Conservation (phyloP, 2,113 vertebrate genomes). For the Enhydra lutris region DNA sequence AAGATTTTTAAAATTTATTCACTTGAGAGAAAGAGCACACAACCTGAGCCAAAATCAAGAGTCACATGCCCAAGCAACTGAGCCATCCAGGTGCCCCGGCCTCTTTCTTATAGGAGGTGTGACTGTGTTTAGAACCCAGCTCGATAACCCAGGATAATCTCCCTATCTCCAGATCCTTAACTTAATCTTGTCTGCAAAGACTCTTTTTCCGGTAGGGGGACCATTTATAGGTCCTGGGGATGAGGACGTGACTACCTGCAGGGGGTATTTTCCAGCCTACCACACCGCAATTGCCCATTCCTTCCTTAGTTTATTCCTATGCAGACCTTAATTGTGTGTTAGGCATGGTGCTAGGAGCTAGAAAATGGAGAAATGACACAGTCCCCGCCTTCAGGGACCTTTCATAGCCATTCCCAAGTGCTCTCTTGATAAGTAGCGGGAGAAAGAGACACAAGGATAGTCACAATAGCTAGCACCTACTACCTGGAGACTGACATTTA, state of each 20-base stretch:
- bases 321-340: not conserved
- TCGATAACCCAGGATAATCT: not conserved
- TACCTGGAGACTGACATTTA: not conserved
- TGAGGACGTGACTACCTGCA: not conserved
- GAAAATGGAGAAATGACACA: not conserved
- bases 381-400: not conserved
- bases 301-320: not conserved
- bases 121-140: not conserved
- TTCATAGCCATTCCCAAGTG: not conserved
- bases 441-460: not conserved
- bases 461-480: not conserved
- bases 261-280: not conserved
- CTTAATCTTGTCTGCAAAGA: not conserved
- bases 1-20: not conserved
- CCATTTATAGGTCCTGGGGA: not conserved
- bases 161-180: not conserved
- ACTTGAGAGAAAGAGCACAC: not conserved
- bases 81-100: not conserved
- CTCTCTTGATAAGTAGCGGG: not conserved
- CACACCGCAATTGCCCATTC: not conserved
- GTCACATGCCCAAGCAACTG: not conserved
- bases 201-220: not conserved
- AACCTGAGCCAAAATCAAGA: not conserved
- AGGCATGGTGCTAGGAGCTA: not conserved
- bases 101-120: not conserved